Evolutionary conservation across 2,888 invertebrate species (phyloP), one percentile per base, ranked within the genome.

Genomic region (Pterobdella sp.): DNA sequence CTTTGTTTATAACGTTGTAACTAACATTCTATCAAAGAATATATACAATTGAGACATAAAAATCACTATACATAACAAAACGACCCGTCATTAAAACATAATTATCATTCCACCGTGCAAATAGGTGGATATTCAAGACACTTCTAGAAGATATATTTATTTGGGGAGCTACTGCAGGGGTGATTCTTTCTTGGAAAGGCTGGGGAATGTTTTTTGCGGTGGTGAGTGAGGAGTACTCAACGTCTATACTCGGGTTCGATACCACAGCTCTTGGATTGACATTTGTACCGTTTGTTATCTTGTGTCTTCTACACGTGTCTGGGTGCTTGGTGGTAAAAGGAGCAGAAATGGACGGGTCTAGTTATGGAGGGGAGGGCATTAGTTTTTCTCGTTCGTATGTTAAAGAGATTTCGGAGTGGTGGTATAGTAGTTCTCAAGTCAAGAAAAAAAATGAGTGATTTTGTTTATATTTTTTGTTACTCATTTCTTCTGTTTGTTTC

Each of bases 141-240:
- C 34, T 65, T 4, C 69, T 75, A 18, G 76, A 76, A 69, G 72
- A 76, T 36, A 32, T 72, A 32, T 76, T 72, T 72, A 72, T 75
- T n/a, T 72, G 65, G 64, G 70, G 65, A 4, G 76, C 76, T 3
- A 76, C 75, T 31, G 64, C 75, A 14, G 76, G 74, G 4, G 76
- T 75, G 3, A 74, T 76, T 4, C 34, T 74, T 36, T 52, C 75
- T n/a, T 76, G 76, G 76, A 74, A 74, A 64, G 76, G 76, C 14
- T 37, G 74, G 32, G 72, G 74, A 26, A 74, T 76, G 76, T 63
- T 69, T 22, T 65, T 75, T 34, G 75, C 72, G 36, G 32, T 66
- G 36, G 36, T 74, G 35, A 72, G 72, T 37, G 42, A 66, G 18
- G 35, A 66, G 42, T 74, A 74, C 52, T 75, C 76, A 7, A 65